These are phyloP conservation scores for Morpho deidamia DNA, from an alignment of 2,888 invertebrate species.

Conservation along the genomic window DNA sequence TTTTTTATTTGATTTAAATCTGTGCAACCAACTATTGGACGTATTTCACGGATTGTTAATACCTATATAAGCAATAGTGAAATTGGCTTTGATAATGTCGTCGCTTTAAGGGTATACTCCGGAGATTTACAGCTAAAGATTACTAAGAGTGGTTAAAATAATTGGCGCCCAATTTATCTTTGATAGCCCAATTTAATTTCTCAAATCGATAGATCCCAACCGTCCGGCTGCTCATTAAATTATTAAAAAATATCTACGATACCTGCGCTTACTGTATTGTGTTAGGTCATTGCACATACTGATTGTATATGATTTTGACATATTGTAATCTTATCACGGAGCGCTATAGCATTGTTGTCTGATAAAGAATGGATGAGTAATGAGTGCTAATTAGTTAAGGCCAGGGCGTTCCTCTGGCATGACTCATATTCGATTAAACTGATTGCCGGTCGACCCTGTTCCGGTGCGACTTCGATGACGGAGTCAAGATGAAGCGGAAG, in stretches of 20 bases:
- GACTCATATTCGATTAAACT: conserved; percentile 44
- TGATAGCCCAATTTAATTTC: too few species aligned
- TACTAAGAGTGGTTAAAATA: too few species aligned
- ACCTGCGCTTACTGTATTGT: neutral
- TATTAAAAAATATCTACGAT: neutral
- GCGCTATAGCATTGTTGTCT: conserved; percentile 33
- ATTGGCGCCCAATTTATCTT: too few species aligned
- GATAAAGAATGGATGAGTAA: conserved; percentile 64
- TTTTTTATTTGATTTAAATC: too few species aligned
- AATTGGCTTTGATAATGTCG: too few species aligned
- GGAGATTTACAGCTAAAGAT: too few species aligned
- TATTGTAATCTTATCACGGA: conserved; percentile 29
- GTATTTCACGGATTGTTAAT: too few species aligned
- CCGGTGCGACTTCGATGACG: conserved; percentile 27
- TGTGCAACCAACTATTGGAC: too few species aligned
- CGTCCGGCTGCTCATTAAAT: too few species aligned
- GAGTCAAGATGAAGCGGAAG: conserved; percentile 34
- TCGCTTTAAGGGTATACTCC: too few species aligned
- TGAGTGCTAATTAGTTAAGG: conserved; percentile 61
- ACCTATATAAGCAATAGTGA: too few species aligned
- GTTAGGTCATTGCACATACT: conserved; percentile 9
- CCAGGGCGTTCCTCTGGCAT: conserved; percentile 59
- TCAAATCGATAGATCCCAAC: too few species aligned
- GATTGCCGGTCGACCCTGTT: conserved; percentile 22
- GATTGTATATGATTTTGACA: conserved; percentile 18